Conservation (phyloP, 92 coral and sea anemone genomes). For the Phenganax marumi region DNA sequence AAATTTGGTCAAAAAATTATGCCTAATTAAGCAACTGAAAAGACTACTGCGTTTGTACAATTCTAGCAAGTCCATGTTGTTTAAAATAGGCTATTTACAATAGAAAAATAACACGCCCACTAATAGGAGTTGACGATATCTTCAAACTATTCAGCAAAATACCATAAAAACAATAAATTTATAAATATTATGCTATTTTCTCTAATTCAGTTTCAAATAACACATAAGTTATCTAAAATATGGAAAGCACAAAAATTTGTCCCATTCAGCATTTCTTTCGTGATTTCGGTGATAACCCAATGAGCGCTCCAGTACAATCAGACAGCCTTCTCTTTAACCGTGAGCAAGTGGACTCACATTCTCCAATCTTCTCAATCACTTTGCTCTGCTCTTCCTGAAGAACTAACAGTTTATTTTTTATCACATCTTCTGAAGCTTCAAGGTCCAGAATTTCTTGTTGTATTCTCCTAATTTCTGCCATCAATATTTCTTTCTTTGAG, state of each 20-base stretch:
- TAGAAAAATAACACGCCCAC: too few species aligned
- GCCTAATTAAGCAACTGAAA: too few species aligned
- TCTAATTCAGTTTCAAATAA: too few species aligned
- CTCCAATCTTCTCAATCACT: background rate
- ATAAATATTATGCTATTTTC: too few species aligned
- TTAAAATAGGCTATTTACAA: too few species aligned
- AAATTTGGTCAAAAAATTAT: too few species aligned
- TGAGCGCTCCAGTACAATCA: conserved; percentile 32
- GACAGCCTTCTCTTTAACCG: conserved; percentile 37
- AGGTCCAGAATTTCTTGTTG: conserved; percentile 6
- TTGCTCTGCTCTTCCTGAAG: conserved; percentile 2
- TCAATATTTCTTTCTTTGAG: background rate
- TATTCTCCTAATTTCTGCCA: background rate
- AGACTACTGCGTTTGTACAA: too few species aligned
- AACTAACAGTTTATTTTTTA: background rate
- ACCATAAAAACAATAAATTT: too few species aligned
- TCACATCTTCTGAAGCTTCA: conserved; percentile 7
- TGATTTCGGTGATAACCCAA: conserved; percentile 32
- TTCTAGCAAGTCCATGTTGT: too few species aligned
- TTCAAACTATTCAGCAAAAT: too few species aligned
- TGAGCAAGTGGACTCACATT: conserved; percentile 41
- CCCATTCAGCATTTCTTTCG: conserved; percentile 20
- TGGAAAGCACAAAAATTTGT: background rate
- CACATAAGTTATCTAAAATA: background rate
- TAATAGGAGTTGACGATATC: too few species aligned